Conservation (phyloP, 2,888 invertebrate species). For the Pinctada fucata region DNA sequence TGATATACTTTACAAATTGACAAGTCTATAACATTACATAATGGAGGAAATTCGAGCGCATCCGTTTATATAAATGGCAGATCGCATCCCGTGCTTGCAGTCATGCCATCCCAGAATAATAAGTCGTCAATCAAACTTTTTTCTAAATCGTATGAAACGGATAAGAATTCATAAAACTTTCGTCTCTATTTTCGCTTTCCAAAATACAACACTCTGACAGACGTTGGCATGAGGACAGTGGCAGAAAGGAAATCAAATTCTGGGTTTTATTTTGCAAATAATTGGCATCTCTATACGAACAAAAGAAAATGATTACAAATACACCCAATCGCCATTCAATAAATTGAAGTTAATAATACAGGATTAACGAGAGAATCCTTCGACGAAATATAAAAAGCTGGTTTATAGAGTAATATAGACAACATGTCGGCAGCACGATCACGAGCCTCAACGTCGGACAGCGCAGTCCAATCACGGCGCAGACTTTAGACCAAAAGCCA, state of each 20-base stretch:
- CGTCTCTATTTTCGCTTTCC: neutral
- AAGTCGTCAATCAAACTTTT: neutral
- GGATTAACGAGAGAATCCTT: neutral
- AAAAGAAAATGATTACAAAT: slow-evolving; percentile 4
- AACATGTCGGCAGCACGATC: neutral
- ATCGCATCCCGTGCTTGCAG: neutral
- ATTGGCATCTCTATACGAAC: slow-evolving; percentile 1
- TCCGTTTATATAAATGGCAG: neutral
- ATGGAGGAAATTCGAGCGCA: neutral
- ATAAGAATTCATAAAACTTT: neutral
- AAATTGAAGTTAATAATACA: neutral
- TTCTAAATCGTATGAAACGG: neutral
- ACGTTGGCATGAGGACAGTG: neutral
- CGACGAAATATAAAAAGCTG: neutral
- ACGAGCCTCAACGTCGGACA: no score
- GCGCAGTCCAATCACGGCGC: no score
- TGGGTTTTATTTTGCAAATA: neutral
- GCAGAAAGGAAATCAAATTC: neutral
- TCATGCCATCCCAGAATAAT: neutral
- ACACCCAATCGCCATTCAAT: slow-evolving; percentile 3
- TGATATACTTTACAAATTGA: no score
- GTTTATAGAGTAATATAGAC: neutral
- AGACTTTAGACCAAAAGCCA: no score
- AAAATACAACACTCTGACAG: neutral
- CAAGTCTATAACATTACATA: neutral